Percentiles rank a stretch among this genome's conserved stretches.
phyloP scores from a whole-genome alignment of 2,113 vertebrate species.

The Pungitius pungitius region DNA sequence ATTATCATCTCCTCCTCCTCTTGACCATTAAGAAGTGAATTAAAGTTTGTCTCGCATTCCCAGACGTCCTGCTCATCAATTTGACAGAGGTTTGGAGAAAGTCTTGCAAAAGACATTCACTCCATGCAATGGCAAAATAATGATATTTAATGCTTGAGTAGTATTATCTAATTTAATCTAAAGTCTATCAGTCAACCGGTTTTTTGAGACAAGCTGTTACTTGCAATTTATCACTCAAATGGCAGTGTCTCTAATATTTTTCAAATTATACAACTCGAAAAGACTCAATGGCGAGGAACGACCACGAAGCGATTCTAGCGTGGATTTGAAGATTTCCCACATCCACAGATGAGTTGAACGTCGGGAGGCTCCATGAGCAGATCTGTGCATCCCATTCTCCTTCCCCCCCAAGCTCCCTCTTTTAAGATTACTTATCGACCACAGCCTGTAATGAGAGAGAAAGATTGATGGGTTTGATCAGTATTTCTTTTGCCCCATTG shows the following conservation, averaged over 20 bases:
- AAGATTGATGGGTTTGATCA: conserved; percentile 68
- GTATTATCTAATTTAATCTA: not conserved
- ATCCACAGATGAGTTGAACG: conserved; percentile 11
- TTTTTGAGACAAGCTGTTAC: not conserved
- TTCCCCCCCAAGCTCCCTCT: conserved; percentile 32
- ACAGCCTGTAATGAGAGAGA: conserved; percentile 59
- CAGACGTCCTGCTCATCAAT: not conserved
- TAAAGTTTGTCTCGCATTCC: not conserved
- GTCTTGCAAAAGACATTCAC: conserved; percentile 17
- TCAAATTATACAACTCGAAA: not conserved
- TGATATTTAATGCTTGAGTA: not conserved
- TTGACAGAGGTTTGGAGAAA: conserved; percentile 2
- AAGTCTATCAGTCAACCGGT: not conserved
- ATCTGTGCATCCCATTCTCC: conserved; percentile 22
- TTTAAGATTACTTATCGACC: conserved; percentile 48
- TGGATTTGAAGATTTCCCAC: not conserved
- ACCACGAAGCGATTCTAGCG: not conserved
- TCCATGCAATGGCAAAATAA: not conserved
- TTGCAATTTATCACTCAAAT: not conserved
- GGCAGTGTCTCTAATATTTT: not conserved
- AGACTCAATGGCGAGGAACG: not conserved
- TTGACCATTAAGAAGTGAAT: not conserved
- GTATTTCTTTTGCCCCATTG: conserved; percentile 18
- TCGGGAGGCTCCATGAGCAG: conserved; percentile 27
- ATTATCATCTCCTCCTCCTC: conserved; percentile 1